Conservation (phyloP, 2,113 vertebrate species). For the Dolichallabes microphthalmus region DNA sequence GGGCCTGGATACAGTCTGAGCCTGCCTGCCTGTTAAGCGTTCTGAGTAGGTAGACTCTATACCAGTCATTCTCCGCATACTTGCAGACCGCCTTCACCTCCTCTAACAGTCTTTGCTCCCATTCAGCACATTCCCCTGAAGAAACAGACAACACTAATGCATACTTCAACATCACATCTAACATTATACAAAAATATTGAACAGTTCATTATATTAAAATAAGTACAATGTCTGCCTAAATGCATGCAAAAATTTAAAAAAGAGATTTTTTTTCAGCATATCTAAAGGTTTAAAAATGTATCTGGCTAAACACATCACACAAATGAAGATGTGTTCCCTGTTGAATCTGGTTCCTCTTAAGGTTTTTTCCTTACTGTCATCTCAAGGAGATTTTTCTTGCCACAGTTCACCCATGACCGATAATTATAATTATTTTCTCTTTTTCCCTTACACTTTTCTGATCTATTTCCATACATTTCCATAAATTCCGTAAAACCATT, state of each 20-base stretch:
- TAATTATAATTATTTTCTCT: too few species aligned
- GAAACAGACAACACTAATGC: not conserved
- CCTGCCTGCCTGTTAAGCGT: constrained; percentile 58
- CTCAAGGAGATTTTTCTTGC: too few species aligned
- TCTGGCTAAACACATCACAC: not conserved
- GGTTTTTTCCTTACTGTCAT: too few species aligned
- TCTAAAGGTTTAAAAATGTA: not conserved
- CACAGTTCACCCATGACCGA: too few species aligned
- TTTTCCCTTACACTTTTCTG: too few species aligned
- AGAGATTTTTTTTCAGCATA: not conserved
- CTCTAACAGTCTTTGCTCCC: constrained; percentile 51
- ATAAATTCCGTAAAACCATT: too few species aligned
- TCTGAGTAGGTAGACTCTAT: constrained; percentile 70
- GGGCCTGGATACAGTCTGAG: constrained; percentile 56
- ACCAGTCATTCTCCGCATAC: constrained; percentile 65
- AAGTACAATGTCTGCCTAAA: not conserved
- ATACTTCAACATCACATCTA: not conserved
- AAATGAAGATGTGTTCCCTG: too few species aligned
- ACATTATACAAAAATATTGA: not conserved
- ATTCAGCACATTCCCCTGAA: constrained; percentile 25
- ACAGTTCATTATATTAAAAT: not conserved
- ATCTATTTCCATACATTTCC: too few species aligned
- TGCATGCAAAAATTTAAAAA: not conserved
- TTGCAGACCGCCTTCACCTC: constrained; percentile 65
- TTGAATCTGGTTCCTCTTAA: too few species aligned